A percentile compares a stretch with the other conserved stretches of the same genome.
These are phyloP conservation scores for Euplagia quadripunctaria DNA, from an alignment of 2,888 invertebrate genomes.

Conservation along the genomic window DNA sequence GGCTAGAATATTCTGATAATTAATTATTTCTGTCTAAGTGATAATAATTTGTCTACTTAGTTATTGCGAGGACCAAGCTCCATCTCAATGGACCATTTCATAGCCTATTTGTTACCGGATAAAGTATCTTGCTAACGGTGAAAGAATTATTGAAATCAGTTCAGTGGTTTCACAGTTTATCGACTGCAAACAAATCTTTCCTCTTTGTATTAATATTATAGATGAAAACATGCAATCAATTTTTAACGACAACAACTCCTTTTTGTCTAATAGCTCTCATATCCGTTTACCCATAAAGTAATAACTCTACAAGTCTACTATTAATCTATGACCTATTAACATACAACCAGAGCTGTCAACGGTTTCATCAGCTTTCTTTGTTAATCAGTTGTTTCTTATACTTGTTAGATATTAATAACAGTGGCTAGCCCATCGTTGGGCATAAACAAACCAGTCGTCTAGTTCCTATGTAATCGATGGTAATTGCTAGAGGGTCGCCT, in stretches of 20 bases:
- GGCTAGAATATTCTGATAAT: neutral
- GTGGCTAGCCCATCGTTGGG: slow-evolving; percentile 6
- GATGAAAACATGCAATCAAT: too few relatives aligned
- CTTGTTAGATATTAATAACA: slow-evolving; percentile 18
- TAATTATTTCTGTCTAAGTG: neutral
- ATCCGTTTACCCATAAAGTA: neutral
- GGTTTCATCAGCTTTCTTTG: slow-evolving; percentile 6
- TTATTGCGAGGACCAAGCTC: neutral
- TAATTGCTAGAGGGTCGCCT: neutral
- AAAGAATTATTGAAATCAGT: too few relatives aligned
- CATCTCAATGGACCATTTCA: too few relatives aligned
- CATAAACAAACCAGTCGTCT: neutral
- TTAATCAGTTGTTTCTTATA: slow-evolving; percentile 4
- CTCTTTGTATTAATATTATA: too few relatives aligned
- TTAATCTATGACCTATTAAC: slow-evolving; percentile 3
- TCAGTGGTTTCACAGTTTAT: too few relatives aligned
- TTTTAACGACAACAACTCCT: neutral
- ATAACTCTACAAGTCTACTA: neutral
- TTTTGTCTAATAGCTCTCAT: neutral
- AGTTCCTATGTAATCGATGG: neutral
- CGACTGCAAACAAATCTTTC: too few relatives aligned
- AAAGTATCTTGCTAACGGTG: too few relatives aligned
- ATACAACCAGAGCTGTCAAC: neutral
- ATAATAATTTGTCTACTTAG: neutral
- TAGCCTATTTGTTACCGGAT: too few relatives aligned